Percentiles rank a stretch among this genome's conserved stretches.
phyloP scores from a whole-genome alignment of 2,888 invertebrate species.

The Drosophila imparisetae region DNA sequence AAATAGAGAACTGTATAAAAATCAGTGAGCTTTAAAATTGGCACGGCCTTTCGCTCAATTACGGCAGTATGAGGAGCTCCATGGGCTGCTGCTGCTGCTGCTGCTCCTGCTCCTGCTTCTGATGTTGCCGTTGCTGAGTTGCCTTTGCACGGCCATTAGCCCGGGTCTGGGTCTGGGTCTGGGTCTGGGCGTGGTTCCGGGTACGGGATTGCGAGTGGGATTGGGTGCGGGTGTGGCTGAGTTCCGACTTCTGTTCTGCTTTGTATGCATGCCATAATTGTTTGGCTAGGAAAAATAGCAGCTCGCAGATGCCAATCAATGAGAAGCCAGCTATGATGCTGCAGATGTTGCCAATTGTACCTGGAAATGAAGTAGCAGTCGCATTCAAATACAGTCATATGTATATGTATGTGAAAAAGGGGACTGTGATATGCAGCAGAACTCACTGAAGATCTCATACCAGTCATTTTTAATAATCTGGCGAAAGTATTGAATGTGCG shows the following conservation, averaged over 20 bases:
- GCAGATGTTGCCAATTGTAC: conserved; percentile 88
- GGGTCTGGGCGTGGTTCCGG: conserved; percentile 22
- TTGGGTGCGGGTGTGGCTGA: conserved; percentile 27
- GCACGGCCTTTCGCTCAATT: conserved; percentile 66
- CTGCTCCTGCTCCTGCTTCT: conserved; percentile 21
- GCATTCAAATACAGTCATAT: conserved; percentile 7
- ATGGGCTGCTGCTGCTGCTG: conserved; percentile 33
- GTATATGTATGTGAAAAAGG: conserved; percentile 34
- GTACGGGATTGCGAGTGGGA: conserved; percentile 1
- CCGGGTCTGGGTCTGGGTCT: conserved; percentile 14
- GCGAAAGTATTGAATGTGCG: conserved; percentile 77
- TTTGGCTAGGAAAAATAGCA: conserved; percentile 86
- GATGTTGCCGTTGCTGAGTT: conserved; percentile 38
- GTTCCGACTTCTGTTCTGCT: conserved; percentile 63
- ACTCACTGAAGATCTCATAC: conserved; percentile 88
- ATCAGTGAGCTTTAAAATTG: conserved; percentile 80
- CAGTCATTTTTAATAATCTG: conserved; percentile 84
- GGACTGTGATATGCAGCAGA: conserved; percentile 38
- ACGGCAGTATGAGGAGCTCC: conserved; percentile 78
- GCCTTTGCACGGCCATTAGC: conserved; percentile 62
- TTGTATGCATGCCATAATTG: conserved; percentile 82
- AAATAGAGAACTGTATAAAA: conserved; percentile 59
- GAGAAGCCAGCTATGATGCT: conserved; percentile 89
- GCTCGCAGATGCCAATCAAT: conserved; percentile 87
- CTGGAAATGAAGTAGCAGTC: conserved; percentile 83